Percentiles rank a stretch among this genome's conserved stretches.
Conservation (phyloP, 2,797 vertebrate genomes). For the Sebastes itinus region DNA sequence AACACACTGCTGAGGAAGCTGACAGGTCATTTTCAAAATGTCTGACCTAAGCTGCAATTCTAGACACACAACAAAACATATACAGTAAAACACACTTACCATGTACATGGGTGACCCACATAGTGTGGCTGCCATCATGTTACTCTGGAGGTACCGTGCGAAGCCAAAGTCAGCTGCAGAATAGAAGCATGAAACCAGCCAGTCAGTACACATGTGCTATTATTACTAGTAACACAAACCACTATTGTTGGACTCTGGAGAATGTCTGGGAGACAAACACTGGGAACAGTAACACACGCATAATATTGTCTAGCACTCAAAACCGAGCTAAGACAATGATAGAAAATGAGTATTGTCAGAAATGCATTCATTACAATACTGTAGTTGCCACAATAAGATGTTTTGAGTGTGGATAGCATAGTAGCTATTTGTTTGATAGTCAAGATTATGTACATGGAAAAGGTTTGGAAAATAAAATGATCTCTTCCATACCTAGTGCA, state of each 20-base stretch:
- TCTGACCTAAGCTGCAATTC: background rate
- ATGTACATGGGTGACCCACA: constrained; percentile 99
- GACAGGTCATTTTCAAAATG: background rate
- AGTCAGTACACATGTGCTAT: constrained; percentile 16
- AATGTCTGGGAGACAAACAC: constrained; percentile 14
- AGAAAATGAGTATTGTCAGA: background rate
- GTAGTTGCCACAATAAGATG: background rate
- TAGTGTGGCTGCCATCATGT: constrained; percentile 99
- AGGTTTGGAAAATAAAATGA: background rate
- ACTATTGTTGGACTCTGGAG: constrained; percentile 19
- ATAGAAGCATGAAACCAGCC: constrained; percentile 15
- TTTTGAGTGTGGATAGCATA: background rate
- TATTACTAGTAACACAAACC: constrained; percentile 41
- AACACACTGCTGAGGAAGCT: background rate
- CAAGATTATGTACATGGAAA: background rate
- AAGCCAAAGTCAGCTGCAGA: constrained; percentile 96
- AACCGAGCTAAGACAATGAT: background rate
- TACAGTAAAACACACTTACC: constrained; percentile 77
- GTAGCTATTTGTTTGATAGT: background rate
- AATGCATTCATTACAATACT: background rate
- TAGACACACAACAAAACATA: background rate
- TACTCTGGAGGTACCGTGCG: constrained; percentile 96
- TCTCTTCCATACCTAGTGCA: background rate
- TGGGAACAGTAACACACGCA: background rate
- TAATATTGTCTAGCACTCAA: background rate